Evolutionary conservation across 2,888 invertebrate species (phyloP).

Genomic region (Sussaba pulchella): DNA sequence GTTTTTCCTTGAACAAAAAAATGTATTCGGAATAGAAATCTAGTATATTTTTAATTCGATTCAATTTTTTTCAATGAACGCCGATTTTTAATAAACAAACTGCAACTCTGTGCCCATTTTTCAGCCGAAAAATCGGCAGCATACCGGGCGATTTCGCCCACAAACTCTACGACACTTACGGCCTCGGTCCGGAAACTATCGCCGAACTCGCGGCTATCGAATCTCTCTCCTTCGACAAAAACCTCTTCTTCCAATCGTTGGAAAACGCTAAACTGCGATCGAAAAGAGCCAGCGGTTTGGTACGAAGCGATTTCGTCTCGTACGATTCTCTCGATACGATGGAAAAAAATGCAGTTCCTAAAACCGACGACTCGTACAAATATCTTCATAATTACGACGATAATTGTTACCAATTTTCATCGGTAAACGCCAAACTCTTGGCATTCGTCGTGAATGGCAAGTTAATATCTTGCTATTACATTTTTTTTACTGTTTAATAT

Average conservation of each 20-base stretch:
- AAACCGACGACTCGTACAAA: constrained; percentile 89
- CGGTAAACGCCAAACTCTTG: constrained; percentile 83
- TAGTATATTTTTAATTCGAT: too few relatives aligned
- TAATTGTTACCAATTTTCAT: constrained; percentile 85
- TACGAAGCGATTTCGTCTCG: constrained; percentile 69
- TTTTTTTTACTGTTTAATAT: constrained; percentile 5
- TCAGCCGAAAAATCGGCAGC: constrained; percentile 66
- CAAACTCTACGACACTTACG: constrained; percentile 92
- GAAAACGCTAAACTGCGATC: constrained; percentile 79
- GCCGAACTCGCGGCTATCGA: constrained; percentile 88
- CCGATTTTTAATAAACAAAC: too few relatives aligned
- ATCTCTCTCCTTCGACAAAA: constrained; percentile 87
- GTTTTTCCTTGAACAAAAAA: too few relatives aligned
- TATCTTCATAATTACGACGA: constrained; percentile 86
- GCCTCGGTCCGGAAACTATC: constrained; percentile 90
- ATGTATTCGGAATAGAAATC: too few relatives aligned
- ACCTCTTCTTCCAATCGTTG: constrained; percentile 87
- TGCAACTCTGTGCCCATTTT: too few relatives aligned
- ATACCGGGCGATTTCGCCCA: constrained; percentile 89
- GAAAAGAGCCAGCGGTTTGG: constrained; percentile 69
- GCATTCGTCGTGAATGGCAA: constrained; percentile 80
- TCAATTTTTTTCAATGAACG: too few relatives aligned
- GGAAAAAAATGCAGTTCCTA: constrained; percentile 82
- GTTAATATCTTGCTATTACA: constrained; percentile 19
- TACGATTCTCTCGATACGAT: constrained; percentile 77